Conservation (phyloP, 1,140 invertebrate genomes). For the Paralvinella palmiformis region DNA sequence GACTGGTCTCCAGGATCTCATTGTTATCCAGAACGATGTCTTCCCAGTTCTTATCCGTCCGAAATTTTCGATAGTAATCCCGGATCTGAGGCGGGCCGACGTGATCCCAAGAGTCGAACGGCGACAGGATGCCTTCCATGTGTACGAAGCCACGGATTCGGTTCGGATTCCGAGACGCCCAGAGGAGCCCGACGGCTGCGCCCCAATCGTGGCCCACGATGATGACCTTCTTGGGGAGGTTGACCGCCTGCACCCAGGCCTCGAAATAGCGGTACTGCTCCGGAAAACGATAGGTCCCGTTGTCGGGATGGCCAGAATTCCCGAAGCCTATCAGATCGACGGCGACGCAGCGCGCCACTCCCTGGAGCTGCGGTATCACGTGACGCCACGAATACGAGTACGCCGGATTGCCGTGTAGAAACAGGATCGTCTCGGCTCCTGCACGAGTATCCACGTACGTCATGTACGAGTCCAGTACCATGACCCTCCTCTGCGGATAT, state of each 20-base stretch:
- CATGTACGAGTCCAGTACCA: neutral
- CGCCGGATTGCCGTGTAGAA: neutral
- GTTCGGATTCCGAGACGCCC: neutral
- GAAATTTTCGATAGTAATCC: too few species aligned
- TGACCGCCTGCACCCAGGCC: neutral
- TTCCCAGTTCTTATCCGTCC: too few species aligned
- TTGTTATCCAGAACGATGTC: too few species aligned
- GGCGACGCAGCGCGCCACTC: neutral
- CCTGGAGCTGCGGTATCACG: neutral
- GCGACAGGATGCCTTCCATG: neutral
- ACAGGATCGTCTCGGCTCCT: neutral
- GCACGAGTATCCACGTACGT: neutral
- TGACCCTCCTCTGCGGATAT: neutral
- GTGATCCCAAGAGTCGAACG: neutral
- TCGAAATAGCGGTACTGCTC: neutral
- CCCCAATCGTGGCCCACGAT: slow-evolving; percentile 4
- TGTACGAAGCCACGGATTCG: neutral
- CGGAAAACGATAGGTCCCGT: neutral
- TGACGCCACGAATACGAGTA: neutral
- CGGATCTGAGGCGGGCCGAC: too few species aligned
- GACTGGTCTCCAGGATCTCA: too few species aligned
- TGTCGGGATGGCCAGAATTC: neutral
- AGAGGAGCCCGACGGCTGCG: neutral
- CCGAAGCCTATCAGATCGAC: neutral
- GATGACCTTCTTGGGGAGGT: neutral